Evolutionary conservation across 2,888 invertebrate species (phyloP), one percentile per base, ranked within the genome.

Genomic region (Cephonodes hylas): DNA sequence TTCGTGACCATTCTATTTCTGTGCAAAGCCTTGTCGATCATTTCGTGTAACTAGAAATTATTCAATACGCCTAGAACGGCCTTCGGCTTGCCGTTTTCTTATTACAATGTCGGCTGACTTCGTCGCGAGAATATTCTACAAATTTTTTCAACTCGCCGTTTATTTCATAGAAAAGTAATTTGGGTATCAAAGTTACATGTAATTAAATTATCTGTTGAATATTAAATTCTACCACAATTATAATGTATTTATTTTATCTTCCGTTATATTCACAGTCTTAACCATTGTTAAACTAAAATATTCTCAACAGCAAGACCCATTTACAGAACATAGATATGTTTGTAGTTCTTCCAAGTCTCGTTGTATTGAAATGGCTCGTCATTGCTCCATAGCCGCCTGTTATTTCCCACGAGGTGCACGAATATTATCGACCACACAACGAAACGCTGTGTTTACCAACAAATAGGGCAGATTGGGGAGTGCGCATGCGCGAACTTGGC

Each of bases 391-490:
- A 15, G 31, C 18, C 18, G 10, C 31, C 2, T 53, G 53, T 53
- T 72, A 74, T 74, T 79, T 79, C 77, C 75, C 74, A 75, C 66
- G 69, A 72, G 73, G 71, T 79, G 75, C 75, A 81, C 79, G 78
- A 77, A 76, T 80, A 79, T 73, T 81, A 81, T 84, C 81, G 84
- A 84, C 82, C 82, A 78, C 74, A 83, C 77, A 75, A 77, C 65
- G 68, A 67, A n/a, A 73, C 68, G 66, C 18, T 53, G 72, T 83
- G 84, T 84, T 84, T 83, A 83, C 79, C 66, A 84, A 84, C 84
- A 84, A 84, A 81, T 77, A 73, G 68, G 75, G 60, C 45, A 62
- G 68, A 68, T 66, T 64, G 46, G 23, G 18, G 62, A 27, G 44
- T 59, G 63, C 84, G 84, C 84, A 83, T 81, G 84, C 82, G 84